phyloP scores from a whole-genome alignment of 2,888 invertebrate genomes.

The Coleophora flavipennella region DNA sequence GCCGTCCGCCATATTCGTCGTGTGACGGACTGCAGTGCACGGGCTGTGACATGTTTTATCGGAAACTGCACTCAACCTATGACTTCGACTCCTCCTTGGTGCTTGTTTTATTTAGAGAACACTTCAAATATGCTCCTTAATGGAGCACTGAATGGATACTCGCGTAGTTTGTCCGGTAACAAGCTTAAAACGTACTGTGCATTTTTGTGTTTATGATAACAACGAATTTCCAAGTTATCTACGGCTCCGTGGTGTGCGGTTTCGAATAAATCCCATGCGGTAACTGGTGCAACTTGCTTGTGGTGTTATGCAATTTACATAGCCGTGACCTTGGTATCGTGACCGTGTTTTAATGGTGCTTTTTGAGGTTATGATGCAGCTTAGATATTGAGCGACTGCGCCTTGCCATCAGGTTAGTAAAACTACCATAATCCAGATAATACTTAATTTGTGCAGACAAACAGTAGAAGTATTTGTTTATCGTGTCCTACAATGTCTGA shows the following conservation, averaged over 20 bases:
- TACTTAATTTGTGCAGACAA: conserved; percentile 53
- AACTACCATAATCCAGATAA: conserved; percentile 40
- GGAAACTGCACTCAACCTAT: conserved; percentile 58
- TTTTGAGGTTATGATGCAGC: conserved; percentile 71
- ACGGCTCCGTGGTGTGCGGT: conserved; percentile 59
- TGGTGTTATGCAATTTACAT: conserved; percentile 65
- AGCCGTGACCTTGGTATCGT: conserved; percentile 67
- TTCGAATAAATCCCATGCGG: conserved; percentile 45
- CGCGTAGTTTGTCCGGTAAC: conserved; percentile 54
- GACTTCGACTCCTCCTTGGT: conserved; percentile 50
- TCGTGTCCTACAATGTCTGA: conserved; percentile 45
- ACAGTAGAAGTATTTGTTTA: conserved; percentile 48
- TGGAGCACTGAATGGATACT: conserved; percentile 45
- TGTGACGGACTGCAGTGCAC: conserved; percentile 68
- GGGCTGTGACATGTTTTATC: conserved; percentile 67
- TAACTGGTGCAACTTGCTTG: conserved; percentile 51
- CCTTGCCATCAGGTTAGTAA: conserved; percentile 67
- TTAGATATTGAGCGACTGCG: conserved; percentile 67
- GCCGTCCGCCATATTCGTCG: conserved; percentile 72
- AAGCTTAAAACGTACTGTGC: conserved; percentile 67
- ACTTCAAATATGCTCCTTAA: conserved; percentile 54
- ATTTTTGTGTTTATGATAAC: conserved; percentile 70
- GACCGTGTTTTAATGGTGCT: conserved; percentile 57
- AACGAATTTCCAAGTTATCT: conserved; percentile 56
- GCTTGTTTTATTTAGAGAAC: conserved; percentile 43